Conservation (phyloP, 1,140 invertebrate genomes). For the Matsumurasca onukii region DNA sequence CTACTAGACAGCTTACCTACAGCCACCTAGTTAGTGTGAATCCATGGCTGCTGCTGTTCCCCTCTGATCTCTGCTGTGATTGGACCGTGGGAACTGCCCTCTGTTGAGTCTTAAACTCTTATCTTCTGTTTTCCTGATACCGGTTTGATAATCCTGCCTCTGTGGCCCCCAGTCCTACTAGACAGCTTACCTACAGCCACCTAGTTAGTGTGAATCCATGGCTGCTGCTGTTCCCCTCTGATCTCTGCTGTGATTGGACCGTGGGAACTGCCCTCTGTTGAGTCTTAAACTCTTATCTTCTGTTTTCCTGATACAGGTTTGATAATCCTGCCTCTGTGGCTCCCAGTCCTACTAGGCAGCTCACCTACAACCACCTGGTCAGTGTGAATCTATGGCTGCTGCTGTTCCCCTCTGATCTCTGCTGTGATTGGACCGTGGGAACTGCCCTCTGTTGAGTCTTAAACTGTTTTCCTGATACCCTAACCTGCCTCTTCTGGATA, state of each 20-base stretch:
- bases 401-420: slow-evolving; percentile 84
- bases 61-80: slow-evolving; percentile 91
- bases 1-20: slow-evolving; percentile 86
- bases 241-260: slow-evolving; percentile 55
- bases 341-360: slow-evolving; percentile 72
- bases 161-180: slow-evolving; percentile 68
- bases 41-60: slow-evolving; percentile 85
- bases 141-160: slow-evolving; percentile 94
- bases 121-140: slow-evolving; percentile 33
- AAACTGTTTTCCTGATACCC: too few species aligned
- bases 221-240: slow-evolving; percentile 84
- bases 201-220: slow-evolving; percentile 88
- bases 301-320: slow-evolving; percentile 74
- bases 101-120: slow-evolving; percentile 74
- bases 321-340: slow-evolving; percentile 91
- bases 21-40: slow-evolving; percentile 92
- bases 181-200: slow-evolving; percentile 93
- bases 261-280: slow-evolving; percentile 76
- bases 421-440: slow-evolving; percentile 99
- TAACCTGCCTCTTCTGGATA: too few species aligned
- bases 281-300: too few species aligned
- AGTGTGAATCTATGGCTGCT: slow-evolving; percentile 90
- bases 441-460: slow-evolving; percentile 82
- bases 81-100: slow-evolving; percentile 98
- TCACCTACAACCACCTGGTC: slow-evolving; percentile 92